phyloP scores from a whole-genome alignment of 2,888 invertebrate species.

The Cryptus viduatorius region DNA sequence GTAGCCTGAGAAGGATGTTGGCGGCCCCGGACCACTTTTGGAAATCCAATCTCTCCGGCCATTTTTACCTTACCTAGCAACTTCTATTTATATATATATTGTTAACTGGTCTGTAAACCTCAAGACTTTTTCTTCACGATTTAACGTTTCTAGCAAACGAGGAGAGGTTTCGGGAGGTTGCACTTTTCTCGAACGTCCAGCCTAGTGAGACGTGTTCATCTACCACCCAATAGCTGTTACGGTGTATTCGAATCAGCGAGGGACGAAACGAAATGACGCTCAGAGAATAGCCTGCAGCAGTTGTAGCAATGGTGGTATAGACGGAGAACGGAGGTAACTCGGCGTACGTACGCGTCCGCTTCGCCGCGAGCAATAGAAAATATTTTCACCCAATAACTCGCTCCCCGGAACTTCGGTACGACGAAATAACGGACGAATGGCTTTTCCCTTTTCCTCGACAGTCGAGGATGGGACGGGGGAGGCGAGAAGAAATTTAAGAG shows the following conservation, averaged over 20 bases:
- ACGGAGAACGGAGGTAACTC: conserved; percentile 5
- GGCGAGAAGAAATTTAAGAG: not conserved
- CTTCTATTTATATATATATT: not conserved
- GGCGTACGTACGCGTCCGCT: conserved; percentile 12
- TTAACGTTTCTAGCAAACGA: conserved; percentile 22
- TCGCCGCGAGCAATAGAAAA: conserved; percentile 31
- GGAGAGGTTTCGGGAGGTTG: conserved; percentile 33
- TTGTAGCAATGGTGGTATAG: not conserved
- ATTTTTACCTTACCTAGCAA: conserved; percentile 73
- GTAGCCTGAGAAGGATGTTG: conserved; percentile 52
- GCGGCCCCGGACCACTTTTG: conserved; percentile 76
- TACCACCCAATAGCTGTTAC: conserved; percentile 18
- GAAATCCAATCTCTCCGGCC: conserved; percentile 80
- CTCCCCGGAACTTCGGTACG: conserved; percentile 19
- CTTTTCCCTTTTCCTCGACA: conserved; percentile 12
- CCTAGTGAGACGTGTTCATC: conserved; percentile 32
- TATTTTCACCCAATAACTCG: conserved; percentile 43
- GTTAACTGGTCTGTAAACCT: conserved; percentile 43
- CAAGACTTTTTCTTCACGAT: conserved; percentile 44
- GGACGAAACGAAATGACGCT: conserved; percentile 36
- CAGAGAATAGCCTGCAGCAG: conserved; percentile 4
- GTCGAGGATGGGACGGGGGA: not conserved
- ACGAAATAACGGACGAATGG: conserved; percentile 33
- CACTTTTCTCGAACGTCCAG: conserved; percentile 50
- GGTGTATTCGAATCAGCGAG: conserved; percentile 26